A percentile compares a stretch with the other conserved stretches of the same genome.
Conservation (phyloP, 2,113 vertebrate species). For the Callospermophilus lateralis region DNA sequence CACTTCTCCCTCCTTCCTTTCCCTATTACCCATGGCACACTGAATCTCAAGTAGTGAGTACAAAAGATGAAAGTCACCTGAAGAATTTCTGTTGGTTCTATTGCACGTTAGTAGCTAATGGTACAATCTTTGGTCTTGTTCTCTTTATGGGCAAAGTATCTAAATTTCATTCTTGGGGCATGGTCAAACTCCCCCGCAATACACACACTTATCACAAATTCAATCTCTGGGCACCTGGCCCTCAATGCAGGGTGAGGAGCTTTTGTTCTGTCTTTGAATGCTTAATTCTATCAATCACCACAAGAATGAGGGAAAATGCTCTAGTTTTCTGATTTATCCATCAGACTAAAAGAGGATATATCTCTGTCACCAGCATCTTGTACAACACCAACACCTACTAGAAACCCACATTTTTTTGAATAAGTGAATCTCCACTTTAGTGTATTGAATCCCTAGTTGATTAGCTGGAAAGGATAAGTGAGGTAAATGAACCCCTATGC, state of each 20-base stretch:
- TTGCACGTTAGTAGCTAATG: too few relatives aligned
- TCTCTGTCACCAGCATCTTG: background rate
- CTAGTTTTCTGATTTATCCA: background rate
- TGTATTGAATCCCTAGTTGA: background rate
- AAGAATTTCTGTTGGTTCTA: too few relatives aligned
- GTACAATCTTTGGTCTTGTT: too few relatives aligned
- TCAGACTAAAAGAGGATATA: background rate
- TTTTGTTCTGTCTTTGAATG: background rate
- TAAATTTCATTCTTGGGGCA: too few relatives aligned
- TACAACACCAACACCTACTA: background rate
- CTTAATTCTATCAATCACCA: too few relatives aligned
- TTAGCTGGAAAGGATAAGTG: slow-evolving; percentile 6
- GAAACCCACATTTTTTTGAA: background rate
- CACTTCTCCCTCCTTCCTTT: background rate
- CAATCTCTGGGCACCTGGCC: too few relatives aligned
- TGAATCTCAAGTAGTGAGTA: too few relatives aligned
- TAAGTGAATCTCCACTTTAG: background rate
- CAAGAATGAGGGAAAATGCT: background rate
- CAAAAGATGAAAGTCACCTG: too few relatives aligned
- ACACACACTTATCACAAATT: too few relatives aligned
- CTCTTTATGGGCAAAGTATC: too few relatives aligned
- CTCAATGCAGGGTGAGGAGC: too few relatives aligned
- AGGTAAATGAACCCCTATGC: background rate
- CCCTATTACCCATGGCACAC: background rate
- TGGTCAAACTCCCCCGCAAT: too few relatives aligned